Evolutionary conservation across 2,888 invertebrate species (phyloP), one percentile per base, ranked within the genome.

Genomic region (Lasioglossum figueresi): DNA sequence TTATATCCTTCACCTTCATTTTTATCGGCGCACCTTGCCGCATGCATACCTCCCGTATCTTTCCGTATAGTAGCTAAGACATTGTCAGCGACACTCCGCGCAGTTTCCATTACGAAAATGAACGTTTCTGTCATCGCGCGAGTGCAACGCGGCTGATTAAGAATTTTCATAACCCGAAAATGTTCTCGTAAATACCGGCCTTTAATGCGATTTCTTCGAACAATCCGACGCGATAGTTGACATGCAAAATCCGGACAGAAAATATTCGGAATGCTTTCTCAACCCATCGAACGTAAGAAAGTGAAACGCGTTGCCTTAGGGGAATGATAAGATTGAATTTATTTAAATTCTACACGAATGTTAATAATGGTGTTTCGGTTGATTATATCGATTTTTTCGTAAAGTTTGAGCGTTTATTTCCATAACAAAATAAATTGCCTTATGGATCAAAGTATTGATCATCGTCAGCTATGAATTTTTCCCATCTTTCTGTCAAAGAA

Each of bases 21-120:
- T 86, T 86, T 86, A 81, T 52, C 76, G 86, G 79, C 86, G 76
- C 86, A 85, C 86, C 86, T 82, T 79, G 84, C 27, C 59, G 59
- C 59, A 16, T 75, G 85, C 85, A 82, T 86, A 82, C 85, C 86
- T 86, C 79, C 73, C 85, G 79, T 82, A 82, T 86, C 85, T 85
- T 86, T 85, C 85, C 85, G 70, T 79, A 82, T 79, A 86, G 79
- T 82, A 73, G 79, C 85, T 79, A 85, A 86, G 81, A 85, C 86
- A 82, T 86, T 85, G 86, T 85, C 86, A 82, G 74, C 71, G 73
- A 12, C 27, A 70, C 71, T 70, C 31, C 70, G 81, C 71, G 82
- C 63, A 63, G 73, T 68, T 85, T 85, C 72, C 56, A 71, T 82
- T 76, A 72, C 45, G 79, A 76, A 82, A 86, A 85, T 37, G 59